Evolutionary conservation across 2,797 vertebrate species (phyloP).

Genomic region (Distichodus sexfasciatus): DNA sequence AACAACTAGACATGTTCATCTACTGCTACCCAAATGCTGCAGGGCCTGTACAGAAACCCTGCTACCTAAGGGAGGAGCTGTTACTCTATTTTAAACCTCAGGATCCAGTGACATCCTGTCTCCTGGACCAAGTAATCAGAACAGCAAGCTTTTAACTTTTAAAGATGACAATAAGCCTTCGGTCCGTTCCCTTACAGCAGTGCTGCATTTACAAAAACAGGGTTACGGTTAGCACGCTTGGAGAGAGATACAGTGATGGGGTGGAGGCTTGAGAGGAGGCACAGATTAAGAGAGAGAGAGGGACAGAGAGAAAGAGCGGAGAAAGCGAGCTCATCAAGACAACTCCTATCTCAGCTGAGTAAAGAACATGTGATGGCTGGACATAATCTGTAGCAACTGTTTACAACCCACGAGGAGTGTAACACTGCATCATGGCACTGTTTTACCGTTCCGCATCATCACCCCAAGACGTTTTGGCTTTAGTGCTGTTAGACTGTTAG

Average conservation of each 20-base stretch:
- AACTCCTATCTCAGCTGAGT: slow-evolving; percentile 20
- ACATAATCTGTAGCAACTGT: not conserved
- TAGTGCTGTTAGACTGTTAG: too few species aligned
- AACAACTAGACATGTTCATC: too few species aligned
- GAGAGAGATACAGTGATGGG: not conserved
- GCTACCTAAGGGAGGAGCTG: slow-evolving; percentile 27
- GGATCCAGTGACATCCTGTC: not conserved
- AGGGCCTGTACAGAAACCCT: not conserved
- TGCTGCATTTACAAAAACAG: not conserved
- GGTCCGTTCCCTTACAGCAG: slow-evolving; percentile 6
- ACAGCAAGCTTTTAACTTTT: slow-evolving; percentile 29
- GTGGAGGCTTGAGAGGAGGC: too few species aligned
- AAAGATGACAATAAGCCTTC: slow-evolving; percentile 22
- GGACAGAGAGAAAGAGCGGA: too few species aligned
- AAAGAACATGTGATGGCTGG: slow-evolving; percentile 24
- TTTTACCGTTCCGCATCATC: too few species aligned
- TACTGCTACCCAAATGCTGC: not conserved
- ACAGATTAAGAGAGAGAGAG: not conserved
- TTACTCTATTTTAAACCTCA: slow-evolving; percentile 6
- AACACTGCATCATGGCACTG: too few species aligned
- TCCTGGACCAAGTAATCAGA: not conserved
- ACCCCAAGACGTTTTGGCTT: too few species aligned
- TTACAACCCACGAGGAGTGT: too few species aligned
- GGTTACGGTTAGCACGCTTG: too few species aligned
- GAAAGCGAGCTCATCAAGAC: not conserved